Percentiles rank a stretch among this genome's conserved stretches.
phyloP scores from a whole-genome alignment of 2,113 vertebrate species.

The Urocitellus parryii region DNA sequence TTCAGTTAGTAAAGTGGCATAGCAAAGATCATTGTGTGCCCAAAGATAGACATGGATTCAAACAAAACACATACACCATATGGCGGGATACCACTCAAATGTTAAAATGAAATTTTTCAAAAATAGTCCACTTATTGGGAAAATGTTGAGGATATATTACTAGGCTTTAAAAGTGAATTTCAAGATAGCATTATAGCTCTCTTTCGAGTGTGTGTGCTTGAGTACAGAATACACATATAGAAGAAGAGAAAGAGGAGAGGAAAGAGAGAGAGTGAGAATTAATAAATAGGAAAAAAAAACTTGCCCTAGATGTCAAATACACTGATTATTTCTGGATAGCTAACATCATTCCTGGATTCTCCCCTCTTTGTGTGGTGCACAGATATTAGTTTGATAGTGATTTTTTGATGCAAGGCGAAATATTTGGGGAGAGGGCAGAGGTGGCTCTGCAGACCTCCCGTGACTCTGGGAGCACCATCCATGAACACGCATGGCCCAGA shows the following conservation, averaged over 20 bases:
- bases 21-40: neutral
- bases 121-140: neutral
- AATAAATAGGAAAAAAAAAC: neutral
- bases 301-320: neutral
- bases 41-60: neutral
- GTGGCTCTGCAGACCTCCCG: too few relatives aligned
- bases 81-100: neutral
- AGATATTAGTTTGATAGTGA: neutral
- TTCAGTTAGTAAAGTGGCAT: neutral
- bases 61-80: neutral
- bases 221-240: neutral
- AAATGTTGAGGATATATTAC: neutral
- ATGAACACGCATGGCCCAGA: rapidly evolving
- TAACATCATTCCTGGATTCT: neutral
- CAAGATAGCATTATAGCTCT: neutral
- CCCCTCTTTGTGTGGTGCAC: neutral
- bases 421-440: neutral
- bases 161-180: neutral
- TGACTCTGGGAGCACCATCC: neutral
- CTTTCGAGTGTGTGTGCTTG: neutral
- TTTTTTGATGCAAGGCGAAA: neutral
- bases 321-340: neutral
- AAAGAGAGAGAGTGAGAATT: neutral
- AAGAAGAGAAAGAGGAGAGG: too few relatives aligned
- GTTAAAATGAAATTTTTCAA: neutral